Evolutionary conservation across 2,797 vertebrate genomes (phyloP).

Genomic region (Euphonia xanthogaster): DNA sequence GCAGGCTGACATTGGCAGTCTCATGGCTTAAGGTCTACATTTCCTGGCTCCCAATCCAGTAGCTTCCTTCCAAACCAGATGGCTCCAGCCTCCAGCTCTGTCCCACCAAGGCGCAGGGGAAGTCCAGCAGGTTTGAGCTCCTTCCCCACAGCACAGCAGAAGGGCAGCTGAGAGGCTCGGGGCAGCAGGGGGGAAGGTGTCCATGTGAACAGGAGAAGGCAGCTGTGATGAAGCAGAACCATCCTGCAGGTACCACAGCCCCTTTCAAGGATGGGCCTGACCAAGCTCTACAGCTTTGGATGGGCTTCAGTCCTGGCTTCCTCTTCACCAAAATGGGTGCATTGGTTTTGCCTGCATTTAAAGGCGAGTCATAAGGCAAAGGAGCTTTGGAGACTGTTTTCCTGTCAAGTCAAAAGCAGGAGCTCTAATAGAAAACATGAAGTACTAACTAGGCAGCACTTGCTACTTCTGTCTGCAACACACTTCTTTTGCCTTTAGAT

Average conservation of each 20-base stretch:
- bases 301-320: neutral
- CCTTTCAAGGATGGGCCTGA: neutral
- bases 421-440: neutral
- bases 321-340: neutral
- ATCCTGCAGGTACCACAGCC: accelerated
- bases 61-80: neutral
- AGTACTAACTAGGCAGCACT: neutral
- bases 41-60: neutral
- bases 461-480: neutral
- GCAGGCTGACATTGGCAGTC: neutral
- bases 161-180: neutral
- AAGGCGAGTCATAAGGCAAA: neutral
- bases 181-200: neutral
- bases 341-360: neutral
- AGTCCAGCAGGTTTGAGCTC: neutral
- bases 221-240: neutral
- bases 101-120: neutral
- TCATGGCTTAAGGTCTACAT: neutral
- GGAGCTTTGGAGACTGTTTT: neutral
- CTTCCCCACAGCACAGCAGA: neutral
- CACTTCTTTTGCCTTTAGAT: neutral
- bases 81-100: neutral
- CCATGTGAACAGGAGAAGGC: neutral
- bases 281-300: neutral
- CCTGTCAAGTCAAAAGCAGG: neutral